Percentiles rank a stretch among this genome's conserved stretches.
Evolutionary conservation across 1,140 invertebrate genomes (phyloP).

Genomic region (Andricus grossulariae): DNA sequence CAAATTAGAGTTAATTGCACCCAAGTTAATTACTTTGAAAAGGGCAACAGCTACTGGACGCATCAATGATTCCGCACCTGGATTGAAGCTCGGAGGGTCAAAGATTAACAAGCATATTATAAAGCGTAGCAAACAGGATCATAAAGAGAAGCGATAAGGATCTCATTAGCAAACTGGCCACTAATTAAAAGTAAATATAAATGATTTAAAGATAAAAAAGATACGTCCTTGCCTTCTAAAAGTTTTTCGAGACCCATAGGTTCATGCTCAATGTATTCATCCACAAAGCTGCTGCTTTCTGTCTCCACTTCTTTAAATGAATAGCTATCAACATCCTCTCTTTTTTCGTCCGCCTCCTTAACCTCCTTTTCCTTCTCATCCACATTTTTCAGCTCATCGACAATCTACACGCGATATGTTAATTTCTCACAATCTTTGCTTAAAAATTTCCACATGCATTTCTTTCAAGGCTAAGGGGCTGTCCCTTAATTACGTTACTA

Average conservation of each 20-base stretch:
- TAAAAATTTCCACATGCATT: no score
- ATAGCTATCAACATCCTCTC: conserved; percentile 6
- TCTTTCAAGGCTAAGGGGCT: no score
- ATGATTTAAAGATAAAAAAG: not conserved
- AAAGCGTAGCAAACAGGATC: not conserved
- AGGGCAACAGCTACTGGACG: not conserved
- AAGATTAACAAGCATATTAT: conserved; percentile 1
- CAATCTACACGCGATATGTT: not conserved
- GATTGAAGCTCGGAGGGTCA: not conserved
- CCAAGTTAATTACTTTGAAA: conserved; percentile 12
- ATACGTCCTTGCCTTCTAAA: not conserved
- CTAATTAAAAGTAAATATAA: not conserved
- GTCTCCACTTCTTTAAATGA: conserved; percentile 4
- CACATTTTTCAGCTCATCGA: not conserved
- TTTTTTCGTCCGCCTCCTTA: not conserved
- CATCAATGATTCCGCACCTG: conserved; percentile 26
- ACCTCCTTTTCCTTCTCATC: not conserved
- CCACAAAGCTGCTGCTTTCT: not conserved
- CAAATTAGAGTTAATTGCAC: conserved; percentile 18
- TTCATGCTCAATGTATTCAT: not conserved
- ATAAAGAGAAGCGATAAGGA: not conserved
- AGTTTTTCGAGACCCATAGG: not conserved
- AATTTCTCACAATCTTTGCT: no score
- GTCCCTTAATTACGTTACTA: no score
- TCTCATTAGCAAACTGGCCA: not conserved